Evolutionary conservation across 2,797 vertebrate genomes (phyloP).

Genomic region (Hypotaenidia philippensis): DNA sequence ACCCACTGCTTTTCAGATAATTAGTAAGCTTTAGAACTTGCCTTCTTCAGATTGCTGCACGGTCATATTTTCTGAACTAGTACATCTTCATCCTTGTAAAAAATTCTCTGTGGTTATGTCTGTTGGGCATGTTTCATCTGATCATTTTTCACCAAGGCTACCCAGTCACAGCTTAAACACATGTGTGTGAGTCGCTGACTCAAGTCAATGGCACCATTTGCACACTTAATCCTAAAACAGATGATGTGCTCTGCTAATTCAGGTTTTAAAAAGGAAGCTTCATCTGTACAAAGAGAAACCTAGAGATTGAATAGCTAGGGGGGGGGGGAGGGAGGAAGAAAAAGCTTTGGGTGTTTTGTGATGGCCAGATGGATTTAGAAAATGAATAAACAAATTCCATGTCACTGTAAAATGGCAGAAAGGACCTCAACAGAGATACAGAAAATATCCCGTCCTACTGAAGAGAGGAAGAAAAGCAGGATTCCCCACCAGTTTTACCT

Average conservation of each 20-base stretch:
- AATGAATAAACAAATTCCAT: slow-evolving; percentile 11
- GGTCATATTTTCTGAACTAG: background rate
- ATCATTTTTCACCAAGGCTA: background rate
- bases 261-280: background rate
- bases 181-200: background rate
- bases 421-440: background rate
- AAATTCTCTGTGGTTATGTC: background rate
- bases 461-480: background rate
- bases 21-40: background rate
- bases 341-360: background rate
- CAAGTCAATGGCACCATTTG: background rate
- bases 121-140: background rate
- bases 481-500: background rate
- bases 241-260: background rate
- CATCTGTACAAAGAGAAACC: background rate
- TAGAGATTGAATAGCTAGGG: background rate
- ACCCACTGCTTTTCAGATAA: background rate
- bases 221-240: background rate
- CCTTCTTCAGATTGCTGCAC: background rate
- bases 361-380: background rate
- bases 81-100: background rate
- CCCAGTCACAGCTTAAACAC: background rate
- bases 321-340: background rate
- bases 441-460: background rate
- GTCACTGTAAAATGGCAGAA: background rate